phyloP scores from a whole-genome alignment of 2,888 invertebrate species.

The Nomada ruficornis region DNA sequence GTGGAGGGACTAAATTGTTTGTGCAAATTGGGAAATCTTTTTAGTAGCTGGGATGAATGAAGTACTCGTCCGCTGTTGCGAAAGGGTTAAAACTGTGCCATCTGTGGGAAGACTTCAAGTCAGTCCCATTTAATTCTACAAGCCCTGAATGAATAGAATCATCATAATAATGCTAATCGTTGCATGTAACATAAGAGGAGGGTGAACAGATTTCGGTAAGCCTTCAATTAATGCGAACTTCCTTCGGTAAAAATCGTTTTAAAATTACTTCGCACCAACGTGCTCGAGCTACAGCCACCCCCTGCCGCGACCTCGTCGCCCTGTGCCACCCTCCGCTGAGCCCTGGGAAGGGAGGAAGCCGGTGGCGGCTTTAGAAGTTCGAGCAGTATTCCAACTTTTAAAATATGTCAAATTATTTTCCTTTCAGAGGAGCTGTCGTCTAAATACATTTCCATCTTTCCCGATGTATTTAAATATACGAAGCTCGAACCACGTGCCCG shows the following conservation, averaged over 20 bases:
- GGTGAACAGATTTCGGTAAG: conserved; percentile 58
- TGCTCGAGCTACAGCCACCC: conserved; percentile 40
- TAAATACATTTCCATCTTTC: conserved; percentile 77
- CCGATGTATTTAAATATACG: conserved; percentile 77
- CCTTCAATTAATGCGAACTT: conserved; percentile 80
- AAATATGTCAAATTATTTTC: conserved; percentile 84
- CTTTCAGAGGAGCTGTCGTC: conserved; percentile 76
- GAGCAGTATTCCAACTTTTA: conserved; percentile 82
- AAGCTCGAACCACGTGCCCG: conserved; percentile 49
- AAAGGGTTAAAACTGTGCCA: neutral
- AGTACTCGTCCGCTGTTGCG: too few species aligned
- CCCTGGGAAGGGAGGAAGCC: conserved; percentile 61
- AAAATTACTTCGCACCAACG: conserved; percentile 76
- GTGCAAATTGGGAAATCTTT: too few species aligned
- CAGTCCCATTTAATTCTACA: neutral
- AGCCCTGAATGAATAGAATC: neutral
- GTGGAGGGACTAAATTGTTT: too few species aligned
- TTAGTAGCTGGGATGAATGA: too few species aligned
- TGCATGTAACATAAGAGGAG: neutral
- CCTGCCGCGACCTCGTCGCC: conserved; percentile 50
- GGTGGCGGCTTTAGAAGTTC: conserved; percentile 76
- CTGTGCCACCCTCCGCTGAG: conserved; percentile 65
- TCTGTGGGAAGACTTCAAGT: neutral
- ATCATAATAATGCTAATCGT: conserved; percentile 6
- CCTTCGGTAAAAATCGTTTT: conserved; percentile 78